Evolutionary conservation across 2,797 vertebrate genomes (phyloP).

Genomic region (Enteromius argenteus): DNA sequence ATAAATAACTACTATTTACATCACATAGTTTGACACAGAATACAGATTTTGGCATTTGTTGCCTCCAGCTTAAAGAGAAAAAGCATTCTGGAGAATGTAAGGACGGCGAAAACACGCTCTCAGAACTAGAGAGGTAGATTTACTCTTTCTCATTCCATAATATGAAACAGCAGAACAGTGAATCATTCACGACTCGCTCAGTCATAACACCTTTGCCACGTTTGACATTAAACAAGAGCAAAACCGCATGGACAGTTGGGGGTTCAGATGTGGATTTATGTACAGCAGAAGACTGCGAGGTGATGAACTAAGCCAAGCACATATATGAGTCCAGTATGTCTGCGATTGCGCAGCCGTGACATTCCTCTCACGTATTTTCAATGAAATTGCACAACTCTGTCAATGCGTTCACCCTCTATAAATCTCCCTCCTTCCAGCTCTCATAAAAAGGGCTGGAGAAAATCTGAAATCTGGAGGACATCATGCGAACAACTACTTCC

Average conservation of each 20-base stretch:
- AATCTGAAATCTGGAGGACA: constrained; percentile 9
- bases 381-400: constrained; percentile 40
- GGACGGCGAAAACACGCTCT: constrained; percentile 43
- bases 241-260: not conserved
- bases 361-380: constrained; percentile 37
- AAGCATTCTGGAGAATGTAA: constrained; percentile 50
- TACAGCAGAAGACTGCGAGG: constrained; percentile 33
- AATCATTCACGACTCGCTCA: not conserved
- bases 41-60: constrained; percentile 60
- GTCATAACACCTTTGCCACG: constrained; percentile 17
- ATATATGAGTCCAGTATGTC: constrained; percentile 58
- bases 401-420: constrained; percentile 9
- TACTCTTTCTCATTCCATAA: constrained; percentile 23
- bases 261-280: not conserved
- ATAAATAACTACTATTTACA: constrained; percentile 74
- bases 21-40: constrained; percentile 70
- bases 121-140: constrained; percentile 56
- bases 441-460: constrained; percentile 1
- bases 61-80: constrained; percentile 46
- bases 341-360: constrained; percentile 25
- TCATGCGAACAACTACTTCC: constrained; percentile 3
- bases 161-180: constrained; percentile 24
- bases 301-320: not conserved
- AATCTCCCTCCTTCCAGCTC: constrained; percentile 33
- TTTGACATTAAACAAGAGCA: constrained; percentile 22